Conservation (phyloP, 1,140 invertebrate species). For the Agraylea sexmaculata region DNA sequence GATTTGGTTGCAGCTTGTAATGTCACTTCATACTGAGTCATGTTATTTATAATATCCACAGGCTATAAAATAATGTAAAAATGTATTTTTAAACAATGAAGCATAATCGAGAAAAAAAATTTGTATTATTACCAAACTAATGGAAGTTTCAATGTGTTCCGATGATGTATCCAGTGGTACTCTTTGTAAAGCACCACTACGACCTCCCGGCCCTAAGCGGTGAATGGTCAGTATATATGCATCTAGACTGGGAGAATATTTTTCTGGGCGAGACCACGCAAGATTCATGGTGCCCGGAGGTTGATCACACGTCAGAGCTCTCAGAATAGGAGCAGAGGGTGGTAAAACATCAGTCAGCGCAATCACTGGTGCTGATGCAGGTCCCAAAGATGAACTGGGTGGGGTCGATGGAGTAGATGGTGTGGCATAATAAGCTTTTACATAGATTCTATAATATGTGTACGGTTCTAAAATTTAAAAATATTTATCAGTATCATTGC, state of each 20-base stretch:
- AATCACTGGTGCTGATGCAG: constrained; percentile 53
- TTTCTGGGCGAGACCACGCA: constrained; percentile 65
- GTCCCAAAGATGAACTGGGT: constrained; percentile 25
- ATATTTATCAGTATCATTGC: background rate
- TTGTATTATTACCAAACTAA: constrained; percentile 29
- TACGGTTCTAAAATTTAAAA: constrained; percentile 53
- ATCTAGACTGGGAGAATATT: constrained; percentile 64
- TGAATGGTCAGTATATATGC: constrained; percentile 60
- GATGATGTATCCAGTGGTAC: constrained; percentile 22
- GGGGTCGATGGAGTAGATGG: constrained; percentile 24
- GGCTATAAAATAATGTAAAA: constrained; percentile 24
- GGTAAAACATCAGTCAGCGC: constrained; percentile 70
- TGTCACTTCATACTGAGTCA: constrained; percentile 33
- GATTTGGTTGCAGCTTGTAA: constrained; percentile 33
- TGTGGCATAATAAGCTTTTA: constrained; percentile 51
- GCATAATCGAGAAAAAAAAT: background rate
- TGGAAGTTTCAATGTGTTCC: constrained; percentile 35
- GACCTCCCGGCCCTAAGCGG: constrained; percentile 26
- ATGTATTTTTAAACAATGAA: background rate
- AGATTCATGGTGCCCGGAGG: constrained; percentile 57
- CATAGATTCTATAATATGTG: constrained; percentile 76
- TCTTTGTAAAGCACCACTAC: constrained; percentile 22
- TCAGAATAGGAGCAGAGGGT: constrained; percentile 64
- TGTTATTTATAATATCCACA: constrained; percentile 29
- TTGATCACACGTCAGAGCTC: constrained; percentile 69